A percentile compares a stretch with the other conserved stretches of the same genome.
phyloP scores from a whole-genome alignment of 2,888 invertebrate genomes.

The Morinoia aosen region DNA sequence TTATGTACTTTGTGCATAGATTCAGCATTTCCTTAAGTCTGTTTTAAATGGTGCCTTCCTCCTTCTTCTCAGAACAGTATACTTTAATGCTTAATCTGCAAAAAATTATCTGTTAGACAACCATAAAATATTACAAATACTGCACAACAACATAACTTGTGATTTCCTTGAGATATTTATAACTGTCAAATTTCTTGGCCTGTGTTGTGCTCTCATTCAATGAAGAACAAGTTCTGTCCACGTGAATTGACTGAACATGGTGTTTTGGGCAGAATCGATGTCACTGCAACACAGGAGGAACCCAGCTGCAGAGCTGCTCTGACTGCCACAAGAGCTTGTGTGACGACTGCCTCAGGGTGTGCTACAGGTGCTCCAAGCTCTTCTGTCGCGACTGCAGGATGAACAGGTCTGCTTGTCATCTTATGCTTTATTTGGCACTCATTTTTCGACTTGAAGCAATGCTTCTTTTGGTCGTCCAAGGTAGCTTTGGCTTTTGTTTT shows the following conservation, averaged over 20 bases:
- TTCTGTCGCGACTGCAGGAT: constrained; percentile 26
- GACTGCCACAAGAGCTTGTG: background rate
- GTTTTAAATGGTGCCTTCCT: too few species aligned
- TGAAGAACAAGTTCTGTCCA: background rate
- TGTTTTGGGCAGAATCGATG: background rate
- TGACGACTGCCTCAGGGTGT: constrained; percentile 26
- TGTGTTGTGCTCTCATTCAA: background rate
- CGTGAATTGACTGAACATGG: background rate
- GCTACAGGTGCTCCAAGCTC: background rate
- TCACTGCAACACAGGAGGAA: background rate
- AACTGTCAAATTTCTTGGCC: background rate
- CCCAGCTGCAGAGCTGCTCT: constrained; percentile 14
- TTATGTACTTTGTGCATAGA: too few species aligned
- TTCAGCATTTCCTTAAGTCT: too few species aligned
- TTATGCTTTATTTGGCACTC: background rate
- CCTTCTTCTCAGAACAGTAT: background rate
- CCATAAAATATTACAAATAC: background rate
- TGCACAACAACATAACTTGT: background rate
- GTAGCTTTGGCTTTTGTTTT: too few species aligned
- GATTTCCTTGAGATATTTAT: background rate
- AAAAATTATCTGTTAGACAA: background rate
- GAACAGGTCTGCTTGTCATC: background rate
- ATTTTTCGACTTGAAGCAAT: background rate
- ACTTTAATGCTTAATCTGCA: background rate
- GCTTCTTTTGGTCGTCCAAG: too few species aligned